Evolutionary conservation across 2,888 invertebrate genomes (phyloP), one percentile per base, ranked within the genome.

Genomic region (Eupithecia vulgata): DNA sequence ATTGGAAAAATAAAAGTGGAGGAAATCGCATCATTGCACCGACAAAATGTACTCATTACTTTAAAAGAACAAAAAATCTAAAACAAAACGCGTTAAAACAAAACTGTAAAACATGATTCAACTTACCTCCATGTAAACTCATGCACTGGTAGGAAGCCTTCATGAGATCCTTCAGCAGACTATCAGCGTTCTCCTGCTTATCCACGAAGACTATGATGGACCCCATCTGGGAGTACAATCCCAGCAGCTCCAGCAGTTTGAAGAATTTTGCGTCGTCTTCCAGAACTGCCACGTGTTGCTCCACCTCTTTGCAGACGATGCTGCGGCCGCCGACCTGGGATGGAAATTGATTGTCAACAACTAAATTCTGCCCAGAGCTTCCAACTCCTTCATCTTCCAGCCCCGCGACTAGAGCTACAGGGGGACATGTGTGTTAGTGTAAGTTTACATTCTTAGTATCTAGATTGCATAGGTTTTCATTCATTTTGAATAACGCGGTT

Each of bases 201-300:
- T 99, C 99, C 13, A 99, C 99, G 90, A 99, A 99, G 42, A 99
- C 98, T 81, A 99, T 98, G 67, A 98, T 97, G 87, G 98, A 98
- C 65, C 99, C 99, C 84, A 97, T 95, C 85, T 98, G 97, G 48
- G 98, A 98, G 92, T 98, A 99, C 67, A 98, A 94, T 0, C 99
- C 99, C n/a, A 99, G 95, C n/a, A 99, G 94, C 89, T 99, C 99
- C 13, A 99, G 93, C 0, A 99, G 95, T 90, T 99, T 99, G 84
- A 99, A 96, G 94, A 99, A 99, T 89, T 99, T 99, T 59, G 99
- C 97, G 68, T 99, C 99, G 73, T 99, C 99, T 79, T 99, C 99
- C 34, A 99, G 88, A 3, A 99, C 95, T 1, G 99, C 97, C 0
- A 98, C 98, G 88, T 99, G 96, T 85, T 99, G 99, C 82, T 98